Conservation (phyloP, 1,140 invertebrate species). For the Whitmania pigra region DNA sequence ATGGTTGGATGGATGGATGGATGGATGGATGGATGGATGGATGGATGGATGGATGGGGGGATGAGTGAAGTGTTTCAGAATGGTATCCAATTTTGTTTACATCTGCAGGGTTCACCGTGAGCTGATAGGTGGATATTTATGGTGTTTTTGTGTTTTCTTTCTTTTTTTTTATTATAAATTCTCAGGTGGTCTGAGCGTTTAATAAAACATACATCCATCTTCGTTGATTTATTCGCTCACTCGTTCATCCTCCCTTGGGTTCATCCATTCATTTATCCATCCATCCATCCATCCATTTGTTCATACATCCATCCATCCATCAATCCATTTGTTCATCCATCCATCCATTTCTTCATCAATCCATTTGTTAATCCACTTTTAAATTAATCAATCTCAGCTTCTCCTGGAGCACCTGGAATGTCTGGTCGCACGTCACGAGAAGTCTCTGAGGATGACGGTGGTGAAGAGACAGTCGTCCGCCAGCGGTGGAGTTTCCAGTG, state of each 20-base stretch:
- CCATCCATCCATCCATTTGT: neutral
- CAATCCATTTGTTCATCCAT: neutral
- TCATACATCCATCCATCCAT: neutral
- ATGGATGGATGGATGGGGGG: neutral
- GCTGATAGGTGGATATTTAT: too few species aligned
- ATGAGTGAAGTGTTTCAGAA: neutral
- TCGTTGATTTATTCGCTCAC: neutral
- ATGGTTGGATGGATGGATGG: neutral
- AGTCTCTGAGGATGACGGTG: constrained; percentile 94
- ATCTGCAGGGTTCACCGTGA: too few species aligned
- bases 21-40: neutral
- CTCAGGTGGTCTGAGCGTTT: too few species aligned
- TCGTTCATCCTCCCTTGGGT: neutral
- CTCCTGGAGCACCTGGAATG: constrained; percentile 97
- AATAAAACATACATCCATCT: neutral
- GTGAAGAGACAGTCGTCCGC: constrained; percentile 75
- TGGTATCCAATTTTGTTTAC: too few species aligned
- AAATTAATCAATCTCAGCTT: constrained; percentile 49
- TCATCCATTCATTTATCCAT: neutral
- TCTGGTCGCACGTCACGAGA: constrained; percentile 92
- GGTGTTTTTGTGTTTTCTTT: too few species aligned
- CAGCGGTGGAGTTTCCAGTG: constrained; percentile 81
- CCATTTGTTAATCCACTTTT: neutral
- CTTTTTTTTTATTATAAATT: too few species aligned
- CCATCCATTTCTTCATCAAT: neutral